A percentile compares a stretch with the other conserved stretches of the same genome.
Conservation (phyloP, 92 coral and sea anemone species). For the Zoanthus gigantus region DNA sequence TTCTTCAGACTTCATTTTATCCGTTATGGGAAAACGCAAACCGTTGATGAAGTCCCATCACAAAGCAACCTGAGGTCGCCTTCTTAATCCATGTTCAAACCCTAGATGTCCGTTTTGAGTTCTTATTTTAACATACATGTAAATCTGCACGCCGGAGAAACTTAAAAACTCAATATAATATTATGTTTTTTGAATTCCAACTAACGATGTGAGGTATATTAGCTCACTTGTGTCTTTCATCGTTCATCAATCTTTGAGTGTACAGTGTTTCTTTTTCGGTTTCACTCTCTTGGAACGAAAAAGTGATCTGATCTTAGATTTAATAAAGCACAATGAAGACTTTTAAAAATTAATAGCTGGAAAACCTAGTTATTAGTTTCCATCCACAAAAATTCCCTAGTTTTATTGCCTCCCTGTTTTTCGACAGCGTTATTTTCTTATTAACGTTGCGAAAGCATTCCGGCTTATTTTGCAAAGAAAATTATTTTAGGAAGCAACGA, state of each 20-base stretch:
- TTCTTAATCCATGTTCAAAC: neutral
- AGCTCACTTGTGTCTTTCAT: slow-evolving; percentile 9
- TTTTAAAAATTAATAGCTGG: neutral
- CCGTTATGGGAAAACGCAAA: neutral
- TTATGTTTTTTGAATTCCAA: neutral
- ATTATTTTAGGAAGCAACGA: slow-evolving; percentile 40
- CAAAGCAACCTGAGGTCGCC: neutral
- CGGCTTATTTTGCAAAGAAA: neutral
- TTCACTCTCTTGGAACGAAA: slow-evolving; percentile 26
- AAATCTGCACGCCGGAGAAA: neutral
- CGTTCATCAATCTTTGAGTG: neutral
- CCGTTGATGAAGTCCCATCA: neutral
- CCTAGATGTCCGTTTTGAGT: neutral
- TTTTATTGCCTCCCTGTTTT: neutral
- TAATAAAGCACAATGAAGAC: slow-evolving; percentile 30
- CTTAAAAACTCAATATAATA: too few relatives aligned
- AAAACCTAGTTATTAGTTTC: slow-evolving; percentile 28
- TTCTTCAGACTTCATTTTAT: slow-evolving; percentile 24
- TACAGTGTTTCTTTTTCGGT: neutral
- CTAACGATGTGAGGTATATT: neutral
- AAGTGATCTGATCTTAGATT: slow-evolving; percentile 41
- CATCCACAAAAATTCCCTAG: neutral
- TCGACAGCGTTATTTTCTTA: slow-evolving; percentile 32
- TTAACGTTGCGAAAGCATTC: slow-evolving; percentile 21
- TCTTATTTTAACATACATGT: neutral